Conservation (phyloP, 2,888 invertebrate species). For the Lamellibrachia satsuma region DNA sequence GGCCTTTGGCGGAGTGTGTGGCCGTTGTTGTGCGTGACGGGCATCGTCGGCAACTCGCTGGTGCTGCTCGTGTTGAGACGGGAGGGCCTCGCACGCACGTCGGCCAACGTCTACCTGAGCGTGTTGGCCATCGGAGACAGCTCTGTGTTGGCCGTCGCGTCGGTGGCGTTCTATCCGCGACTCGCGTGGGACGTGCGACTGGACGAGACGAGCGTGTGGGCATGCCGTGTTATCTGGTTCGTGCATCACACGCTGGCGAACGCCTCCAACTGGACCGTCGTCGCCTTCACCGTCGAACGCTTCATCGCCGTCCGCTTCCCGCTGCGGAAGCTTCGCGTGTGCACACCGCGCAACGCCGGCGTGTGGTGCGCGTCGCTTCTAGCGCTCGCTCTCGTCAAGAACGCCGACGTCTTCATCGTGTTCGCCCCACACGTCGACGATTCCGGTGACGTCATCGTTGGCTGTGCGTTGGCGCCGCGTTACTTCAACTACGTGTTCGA, state of each 20-base stretch:
- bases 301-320: constrained; percentile 43
- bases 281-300: constrained; percentile 40
- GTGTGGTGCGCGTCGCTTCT: constrained; percentile 32
- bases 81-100: constrained; percentile 38
- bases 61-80: constrained; percentile 42
- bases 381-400: constrained; percentile 34
- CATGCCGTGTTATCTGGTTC: constrained; percentile 44
- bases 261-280: constrained; percentile 42
- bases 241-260: constrained; percentile 38
- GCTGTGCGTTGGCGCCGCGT: not conserved
- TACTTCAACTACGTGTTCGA: not conserved
- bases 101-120: constrained; percentile 43
- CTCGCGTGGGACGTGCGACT: constrained; percentile 32
- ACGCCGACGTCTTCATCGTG: constrained; percentile 39
- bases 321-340: constrained; percentile 31
- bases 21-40: constrained; percentile 42
- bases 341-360: constrained; percentile 33
- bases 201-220: constrained; percentile 34
- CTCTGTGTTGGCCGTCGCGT: constrained; percentile 38
- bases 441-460: not conserved
- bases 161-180: constrained; percentile 45
- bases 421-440: not conserved
- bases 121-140: constrained; percentile 42
- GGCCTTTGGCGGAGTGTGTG: constrained; percentile 41
- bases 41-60: constrained; percentile 43